Percentiles rank a stretch among this genome's conserved stretches.
Evolutionary conservation across 2,888 invertebrate species (phyloP).

Genomic region (Lasius fuliginosus): DNA sequence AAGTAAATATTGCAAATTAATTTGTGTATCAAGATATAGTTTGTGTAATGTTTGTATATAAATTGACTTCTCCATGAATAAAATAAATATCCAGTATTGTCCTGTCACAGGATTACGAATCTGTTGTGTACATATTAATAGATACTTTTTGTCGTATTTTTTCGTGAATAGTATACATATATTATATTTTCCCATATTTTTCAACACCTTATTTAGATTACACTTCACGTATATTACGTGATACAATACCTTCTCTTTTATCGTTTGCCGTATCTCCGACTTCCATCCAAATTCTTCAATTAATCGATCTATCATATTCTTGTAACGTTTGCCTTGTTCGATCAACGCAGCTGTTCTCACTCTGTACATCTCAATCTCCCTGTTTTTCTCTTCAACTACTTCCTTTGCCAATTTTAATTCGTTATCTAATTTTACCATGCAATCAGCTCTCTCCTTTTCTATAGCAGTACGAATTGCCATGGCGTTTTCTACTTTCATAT

Average conservation of each 20-base stretch:
- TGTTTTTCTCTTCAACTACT: slow-evolving; percentile 87
- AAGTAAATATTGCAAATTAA: too few relatives aligned
- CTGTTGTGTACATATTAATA: not conserved
- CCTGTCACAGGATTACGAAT: not conserved
- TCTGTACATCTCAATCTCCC: slow-evolving; percentile 72
- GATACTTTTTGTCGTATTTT: not conserved
- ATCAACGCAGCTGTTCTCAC: slow-evolving; percentile 88
- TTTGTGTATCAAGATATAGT: too few relatives aligned
- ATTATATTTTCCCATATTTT: not conserved
- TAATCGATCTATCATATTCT: slow-evolving; percentile 90
- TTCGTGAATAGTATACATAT: not conserved
- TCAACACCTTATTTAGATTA: not conserved
- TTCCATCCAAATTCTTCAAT: slow-evolving; percentile 85
- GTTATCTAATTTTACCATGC: slow-evolving; percentile 85
- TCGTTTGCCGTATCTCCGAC: slow-evolving; percentile 88
- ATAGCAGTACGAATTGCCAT: slow-evolving; percentile 87
- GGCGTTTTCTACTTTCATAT: slow-evolving; percentile 89
- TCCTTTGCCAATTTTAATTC: slow-evolving; percentile 86
- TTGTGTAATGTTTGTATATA: too few relatives aligned
- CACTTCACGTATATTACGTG: not conserved
- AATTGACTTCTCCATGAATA: too few relatives aligned
- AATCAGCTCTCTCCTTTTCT: slow-evolving; percentile 88
- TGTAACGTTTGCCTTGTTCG: slow-evolving; percentile 90
- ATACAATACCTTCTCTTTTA: slow-evolving; percentile 84
- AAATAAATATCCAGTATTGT: not conserved